These are phyloP conservation scores for Seladonia tumulorum DNA, from an alignment of 2,888 invertebrate genomes.

Conservation along the genomic window DNA sequence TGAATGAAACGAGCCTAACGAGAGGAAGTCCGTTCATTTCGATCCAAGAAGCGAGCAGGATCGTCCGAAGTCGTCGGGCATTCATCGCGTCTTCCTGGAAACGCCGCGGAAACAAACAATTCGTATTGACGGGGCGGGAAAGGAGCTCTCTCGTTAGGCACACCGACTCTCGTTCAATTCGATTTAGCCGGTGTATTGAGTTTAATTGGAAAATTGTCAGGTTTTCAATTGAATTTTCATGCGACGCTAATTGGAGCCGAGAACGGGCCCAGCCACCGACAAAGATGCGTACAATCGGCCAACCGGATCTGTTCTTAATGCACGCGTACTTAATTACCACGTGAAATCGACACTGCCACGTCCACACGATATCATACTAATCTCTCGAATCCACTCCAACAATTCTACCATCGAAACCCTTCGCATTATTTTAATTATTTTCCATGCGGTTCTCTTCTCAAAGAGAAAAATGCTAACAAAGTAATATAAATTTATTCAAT, in stretches of 20 bases:
- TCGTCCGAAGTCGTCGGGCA: constrained; percentile 2
- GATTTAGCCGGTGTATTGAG: constrained; percentile 50
- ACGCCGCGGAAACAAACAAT: constrained; percentile 48
- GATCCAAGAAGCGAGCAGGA: background rate
- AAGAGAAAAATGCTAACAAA: background rate
- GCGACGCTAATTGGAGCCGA: constrained; percentile 36
- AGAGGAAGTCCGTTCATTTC: constrained; percentile 9
- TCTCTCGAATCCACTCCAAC: background rate
- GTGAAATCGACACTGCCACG: background rate
- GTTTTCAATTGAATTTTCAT: constrained; percentile 60
- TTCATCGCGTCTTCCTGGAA: constrained; percentile 56
- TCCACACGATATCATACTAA: background rate
- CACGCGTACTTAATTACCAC: background rate
- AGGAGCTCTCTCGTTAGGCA: constrained; percentile 37
- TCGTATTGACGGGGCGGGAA: constrained; percentile 39
- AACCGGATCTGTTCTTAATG: background rate
- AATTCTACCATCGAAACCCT: background rate
- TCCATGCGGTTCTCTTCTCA: too few relatives aligned
- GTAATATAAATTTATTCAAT: background rate
- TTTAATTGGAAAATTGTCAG: constrained; percentile 59
- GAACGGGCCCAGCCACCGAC: background rate
- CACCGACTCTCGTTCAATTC: constrained; percentile 52
- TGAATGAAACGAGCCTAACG: background rate
- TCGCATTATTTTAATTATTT: background rate
- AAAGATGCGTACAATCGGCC: background rate